A percentile compares a stretch with the other conserved stretches of the same genome.
Conservation (phyloP, 2,888 invertebrate species). For the Pardosa pseudoannulata region DNA sequence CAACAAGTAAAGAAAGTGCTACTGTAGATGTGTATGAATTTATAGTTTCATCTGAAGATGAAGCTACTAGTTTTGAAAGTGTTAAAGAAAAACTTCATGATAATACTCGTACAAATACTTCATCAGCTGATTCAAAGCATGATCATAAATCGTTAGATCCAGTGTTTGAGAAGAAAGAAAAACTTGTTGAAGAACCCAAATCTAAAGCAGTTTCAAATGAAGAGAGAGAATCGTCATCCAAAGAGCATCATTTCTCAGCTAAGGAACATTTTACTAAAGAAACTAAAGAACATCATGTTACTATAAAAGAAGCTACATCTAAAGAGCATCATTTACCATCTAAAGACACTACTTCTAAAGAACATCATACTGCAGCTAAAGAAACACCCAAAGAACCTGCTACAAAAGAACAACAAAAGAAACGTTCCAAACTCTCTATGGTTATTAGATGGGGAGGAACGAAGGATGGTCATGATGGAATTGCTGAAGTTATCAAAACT, state of each 20-base stretch:
- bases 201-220: conserved; percentile 84
- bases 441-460: conserved; percentile 74
- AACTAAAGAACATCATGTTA: conserved; percentile 85
- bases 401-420: background rate
- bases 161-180: conserved; percentile 65
- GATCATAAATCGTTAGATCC: conserved; percentile 20
- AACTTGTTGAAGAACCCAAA: conserved; percentile 70
- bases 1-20: conserved; percentile 75
- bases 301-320: too few species aligned
- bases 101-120: conserved; percentile 14
- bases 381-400: conserved; percentile 64
- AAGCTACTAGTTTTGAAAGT: conserved; percentile 73
- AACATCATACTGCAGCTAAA: conserved; percentile 72
- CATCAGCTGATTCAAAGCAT: conserved; percentile 9
- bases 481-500: conserved; percentile 74
- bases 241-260: conserved; percentile 75
- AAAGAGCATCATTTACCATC: conserved; percentile 39
- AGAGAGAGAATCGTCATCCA: conserved; percentile 86
- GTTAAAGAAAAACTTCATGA: conserved; percentile 66
- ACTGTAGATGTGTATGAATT: conserved; percentile 92
- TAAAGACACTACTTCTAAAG: conserved; percentile 17
- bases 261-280: conserved; percentile 81
- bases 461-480: conserved; percentile 73
- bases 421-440: conserved; percentile 69
- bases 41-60: conserved; percentile 88